These are phyloP conservation scores for Nerophis ophidion DNA, from an alignment of 2,113 vertebrate species.

Conservation along the genomic window DNA sequence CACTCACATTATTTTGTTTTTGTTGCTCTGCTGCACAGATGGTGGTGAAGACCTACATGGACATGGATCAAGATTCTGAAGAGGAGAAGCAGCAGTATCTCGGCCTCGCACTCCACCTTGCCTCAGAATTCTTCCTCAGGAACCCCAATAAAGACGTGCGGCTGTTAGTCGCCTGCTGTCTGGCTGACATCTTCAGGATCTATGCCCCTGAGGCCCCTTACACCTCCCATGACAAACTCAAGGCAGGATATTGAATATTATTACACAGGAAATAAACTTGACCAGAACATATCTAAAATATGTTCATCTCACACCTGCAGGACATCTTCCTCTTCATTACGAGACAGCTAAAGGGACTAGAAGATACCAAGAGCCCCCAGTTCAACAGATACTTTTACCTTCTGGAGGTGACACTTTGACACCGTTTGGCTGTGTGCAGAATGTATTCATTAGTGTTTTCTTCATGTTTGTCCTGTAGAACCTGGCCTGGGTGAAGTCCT, in stretches of 20 bases:
- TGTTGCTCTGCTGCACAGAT: slow-evolving; percentile 70
- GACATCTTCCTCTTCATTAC: slow-evolving; percentile 99
- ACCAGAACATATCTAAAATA: neutral
- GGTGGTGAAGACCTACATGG: slow-evolving; percentile 99
- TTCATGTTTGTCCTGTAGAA: slow-evolving; percentile 72
- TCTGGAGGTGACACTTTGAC: slow-evolving; percentile 81
- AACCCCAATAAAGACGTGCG: slow-evolving; percentile 99
- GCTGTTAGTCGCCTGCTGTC: slow-evolving; percentile 95
- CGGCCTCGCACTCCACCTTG: slow-evolving; percentile 92
- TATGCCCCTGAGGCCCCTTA: slow-evolving; percentile 98
- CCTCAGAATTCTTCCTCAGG: slow-evolving; percentile 98
- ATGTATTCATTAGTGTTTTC: neutral
- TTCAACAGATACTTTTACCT: slow-evolving; percentile 99
- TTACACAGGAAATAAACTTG: neutral
- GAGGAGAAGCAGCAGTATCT: slow-evolving; percentile 99
- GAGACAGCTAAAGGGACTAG: slow-evolving; percentile 95
- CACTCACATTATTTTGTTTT: neutral
- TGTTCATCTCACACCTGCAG: slow-evolving; percentile 57
- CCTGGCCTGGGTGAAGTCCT: slow-evolving; percentile 98
- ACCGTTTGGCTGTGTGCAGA: neutral
- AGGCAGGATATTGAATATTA: slow-evolving; percentile 69
- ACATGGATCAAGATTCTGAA: slow-evolving; percentile 99
- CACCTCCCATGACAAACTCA: slow-evolving; percentile 98
- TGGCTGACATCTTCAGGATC: slow-evolving; percentile 98
- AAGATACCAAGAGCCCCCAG: slow-evolving; percentile 98